These are phyloP conservation scores for Schizopygopsis malacanthus DNA, from an alignment of 2,797 vertebrate genomes.

Conservation along the genomic window DNA sequence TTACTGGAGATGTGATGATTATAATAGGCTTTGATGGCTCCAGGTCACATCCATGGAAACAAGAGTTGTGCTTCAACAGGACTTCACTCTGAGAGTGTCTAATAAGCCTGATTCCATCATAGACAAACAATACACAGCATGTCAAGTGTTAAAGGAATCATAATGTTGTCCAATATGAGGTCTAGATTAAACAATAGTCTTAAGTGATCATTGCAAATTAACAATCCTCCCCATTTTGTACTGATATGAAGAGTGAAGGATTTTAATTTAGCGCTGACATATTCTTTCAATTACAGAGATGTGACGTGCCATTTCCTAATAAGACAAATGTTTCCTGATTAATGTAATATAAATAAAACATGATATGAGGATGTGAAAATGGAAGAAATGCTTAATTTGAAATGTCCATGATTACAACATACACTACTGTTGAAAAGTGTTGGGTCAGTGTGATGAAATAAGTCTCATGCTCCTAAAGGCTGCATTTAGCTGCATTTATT, in stretches of 20 bases:
- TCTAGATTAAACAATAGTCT: background rate
- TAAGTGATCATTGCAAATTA: background rate
- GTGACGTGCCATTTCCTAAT: background rate
- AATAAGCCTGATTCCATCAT: background rate
- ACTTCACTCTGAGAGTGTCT: background rate
- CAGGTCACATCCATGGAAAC: slow-evolving; percentile 25
- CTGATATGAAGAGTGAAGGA: background rate
- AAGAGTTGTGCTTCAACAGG: background rate
- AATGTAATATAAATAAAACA: background rate
- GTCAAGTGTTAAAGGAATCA: background rate
- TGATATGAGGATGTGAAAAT: background rate
- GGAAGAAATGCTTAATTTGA: background rate
- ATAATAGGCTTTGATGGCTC: background rate
- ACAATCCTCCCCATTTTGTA: background rate
- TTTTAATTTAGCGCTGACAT: background rate
- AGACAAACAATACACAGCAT: background rate
- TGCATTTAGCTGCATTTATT: background rate
- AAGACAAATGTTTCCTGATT: background rate
- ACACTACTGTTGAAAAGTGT: background rate
- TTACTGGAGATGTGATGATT: slow-evolving; percentile 11
- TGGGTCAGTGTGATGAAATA: background rate
- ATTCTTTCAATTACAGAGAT: background rate
- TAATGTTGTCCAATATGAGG: background rate
- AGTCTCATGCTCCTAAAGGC: background rate
- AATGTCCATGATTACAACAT: background rate